Base-by-base conservation (phyloP, 1,140 invertebrate species). In the Diorhabda sublineata region DNA sequence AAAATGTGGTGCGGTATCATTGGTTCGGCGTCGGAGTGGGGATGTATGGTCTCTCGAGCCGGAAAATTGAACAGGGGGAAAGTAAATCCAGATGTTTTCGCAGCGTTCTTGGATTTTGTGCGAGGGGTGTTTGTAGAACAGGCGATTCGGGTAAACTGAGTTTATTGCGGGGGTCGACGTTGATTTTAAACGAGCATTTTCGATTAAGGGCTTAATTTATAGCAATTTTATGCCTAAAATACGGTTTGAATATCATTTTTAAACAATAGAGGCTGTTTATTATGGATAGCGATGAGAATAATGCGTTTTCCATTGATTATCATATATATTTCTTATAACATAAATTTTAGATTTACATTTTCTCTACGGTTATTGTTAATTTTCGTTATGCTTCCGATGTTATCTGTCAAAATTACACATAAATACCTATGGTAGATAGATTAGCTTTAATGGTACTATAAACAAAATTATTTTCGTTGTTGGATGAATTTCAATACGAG, bases 31-130 rank as follows among this genome's bases (percentile, higher is more conserved):
- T 61, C 61, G 66, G 70, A 64, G 64, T 61, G 67, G 66, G 64
- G 66, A 61, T 42, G 70, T n/a, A 8, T 52, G 47, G 47, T 52
- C 47, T 52, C n/a, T 52, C n/a, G 61, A 57, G 64, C 63, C 60
- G 64, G 69, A 70, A 70, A 66, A 69, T 67, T 67, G 65, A 65
- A 70, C 68, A 64, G 65, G 71, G 71, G 69, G 69, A 68, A 65
- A 65, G 64, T 57, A 57, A 47, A 65, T 65, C 64, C 64, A 65
- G 64, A 65, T 65, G 64, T 65, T 65, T 65, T 58, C 64, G 56
- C 47, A 58, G 47, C 64, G 45, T 45, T 65, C 47, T 65, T 58
- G 64, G 56, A 65, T 65, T 65, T 65, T 52, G 47, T 52, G 47
- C n/a, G 47, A n/a, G 47, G 47, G 47, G 6, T 6, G 6, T 52